These are phyloP conservation scores for Plutella xylostella DNA, from an alignment of 2,888 invertebrate genomes.

Conservation along the genomic window DNA sequence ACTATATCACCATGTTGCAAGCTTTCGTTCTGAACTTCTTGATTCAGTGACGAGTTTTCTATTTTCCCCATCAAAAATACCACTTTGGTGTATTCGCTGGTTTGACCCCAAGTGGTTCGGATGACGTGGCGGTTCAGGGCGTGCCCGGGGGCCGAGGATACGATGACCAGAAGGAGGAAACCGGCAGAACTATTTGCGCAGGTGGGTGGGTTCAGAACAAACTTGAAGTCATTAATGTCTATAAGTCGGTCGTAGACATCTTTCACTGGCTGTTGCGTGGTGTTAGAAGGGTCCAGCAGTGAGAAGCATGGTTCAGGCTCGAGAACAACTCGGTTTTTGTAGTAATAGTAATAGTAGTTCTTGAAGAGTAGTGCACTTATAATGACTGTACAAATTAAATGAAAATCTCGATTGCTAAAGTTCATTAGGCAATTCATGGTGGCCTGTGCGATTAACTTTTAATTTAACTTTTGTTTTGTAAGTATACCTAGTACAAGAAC, in stretches of 20 bases:
- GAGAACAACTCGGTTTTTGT: not conserved
- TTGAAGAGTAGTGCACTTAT: not conserved
- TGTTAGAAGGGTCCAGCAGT: constrained; percentile 33
- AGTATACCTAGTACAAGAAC: no score
- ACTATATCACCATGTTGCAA: constrained; percentile 74
- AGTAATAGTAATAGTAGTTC: not conserved
- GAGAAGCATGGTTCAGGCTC: constrained; percentile 29
- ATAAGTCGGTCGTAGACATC: constrained; percentile 51
- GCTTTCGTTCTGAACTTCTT: constrained; percentile 71
- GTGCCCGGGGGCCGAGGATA: constrained; percentile 78
- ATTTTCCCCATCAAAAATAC: constrained; percentile 75
- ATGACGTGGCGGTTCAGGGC: constrained; percentile 74
- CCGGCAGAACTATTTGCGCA: constrained; percentile 51
- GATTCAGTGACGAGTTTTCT: constrained; percentile 29
- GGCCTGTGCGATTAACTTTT: no score
- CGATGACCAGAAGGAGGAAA: constrained; percentile 72
- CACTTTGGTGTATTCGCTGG: constrained; percentile 63
- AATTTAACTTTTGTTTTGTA: no score
- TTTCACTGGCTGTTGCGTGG: constrained; percentile 18
- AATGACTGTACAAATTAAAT: no score
- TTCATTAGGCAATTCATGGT: no score
- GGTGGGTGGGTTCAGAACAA: constrained; percentile 68
- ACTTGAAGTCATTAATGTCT: constrained; percentile 72
- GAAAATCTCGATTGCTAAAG: no score
- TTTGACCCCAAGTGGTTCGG: constrained; percentile 79